phyloP scores from a whole-genome alignment of 2,797 vertebrate genomes.

The Sardinella longiceps region DNA sequence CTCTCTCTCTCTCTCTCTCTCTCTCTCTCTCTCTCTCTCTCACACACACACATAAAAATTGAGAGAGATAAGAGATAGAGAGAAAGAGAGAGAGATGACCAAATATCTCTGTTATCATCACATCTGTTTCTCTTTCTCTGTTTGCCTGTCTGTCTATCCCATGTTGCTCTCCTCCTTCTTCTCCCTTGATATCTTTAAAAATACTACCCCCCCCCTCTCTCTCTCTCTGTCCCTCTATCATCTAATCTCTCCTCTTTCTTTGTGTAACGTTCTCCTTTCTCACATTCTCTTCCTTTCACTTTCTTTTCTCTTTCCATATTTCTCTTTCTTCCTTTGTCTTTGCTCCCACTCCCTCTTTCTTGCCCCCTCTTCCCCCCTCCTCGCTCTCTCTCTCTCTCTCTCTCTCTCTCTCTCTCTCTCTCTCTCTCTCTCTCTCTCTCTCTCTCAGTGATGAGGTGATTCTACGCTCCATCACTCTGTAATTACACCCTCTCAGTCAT shows the following conservation, averaged over 20 bases:
- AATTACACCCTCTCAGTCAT: neutral
- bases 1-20: neutral
- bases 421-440: neutral
- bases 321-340: slow-evolving; percentile 20
- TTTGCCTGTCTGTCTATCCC: neutral
- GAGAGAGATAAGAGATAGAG: too few species aligned
- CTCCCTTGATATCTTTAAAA: too few species aligned
- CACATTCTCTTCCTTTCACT: neutral
- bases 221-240: too few species aligned
- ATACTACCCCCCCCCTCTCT: too few species aligned
- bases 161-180: too few species aligned
- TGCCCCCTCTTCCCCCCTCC: slow-evolving; percentile 31
- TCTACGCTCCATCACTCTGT: slow-evolving; percentile 10
- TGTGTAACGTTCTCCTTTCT: too few species aligned
- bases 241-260: too few species aligned
- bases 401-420: neutral
- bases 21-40: neutral
- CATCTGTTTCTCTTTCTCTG: neutral
- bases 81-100: too few species aligned
- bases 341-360: neutral
- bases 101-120: too few species aligned
- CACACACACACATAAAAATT: too few species aligned
- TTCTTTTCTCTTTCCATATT: neutral
- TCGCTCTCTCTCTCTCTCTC: too few species aligned
- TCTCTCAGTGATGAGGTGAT: neutral